Conservation (phyloP, 2,888 invertebrate species). For the Synergus japonicus region DNA sequence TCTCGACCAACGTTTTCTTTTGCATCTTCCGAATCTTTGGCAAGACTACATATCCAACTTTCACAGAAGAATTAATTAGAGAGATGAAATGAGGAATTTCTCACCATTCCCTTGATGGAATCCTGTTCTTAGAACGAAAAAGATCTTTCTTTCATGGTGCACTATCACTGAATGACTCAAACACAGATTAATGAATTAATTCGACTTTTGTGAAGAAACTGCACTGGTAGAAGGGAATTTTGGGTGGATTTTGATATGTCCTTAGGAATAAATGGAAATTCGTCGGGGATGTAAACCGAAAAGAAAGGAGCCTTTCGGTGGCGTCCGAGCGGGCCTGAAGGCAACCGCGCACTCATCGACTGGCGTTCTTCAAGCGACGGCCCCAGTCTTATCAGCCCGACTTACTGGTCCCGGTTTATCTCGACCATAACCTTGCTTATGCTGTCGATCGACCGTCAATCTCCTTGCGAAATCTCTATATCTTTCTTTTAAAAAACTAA, state of each 20-base stretch:
- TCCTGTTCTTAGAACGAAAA: neutral
- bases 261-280: neutral
- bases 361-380: conserved; percentile 29
- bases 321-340: conserved; percentile 62
- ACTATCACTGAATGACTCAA: neutral
- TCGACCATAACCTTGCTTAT: conserved; percentile 72
- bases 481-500: conserved; percentile 14
- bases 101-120: neutral
- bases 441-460: conserved; percentile 40
- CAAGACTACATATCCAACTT: neutral
- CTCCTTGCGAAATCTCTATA: conserved; percentile 32
- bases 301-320: conserved; percentile 49
- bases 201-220: neutral
- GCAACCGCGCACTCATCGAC: conserved; percentile 60
- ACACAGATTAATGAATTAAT: neutral
- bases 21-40: neutral
- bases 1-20: neutral
- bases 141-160: neutral
- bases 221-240: neutral
- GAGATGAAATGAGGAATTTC: neutral
- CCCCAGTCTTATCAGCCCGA: conserved; percentile 60
- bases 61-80: neutral
- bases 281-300: neutral
- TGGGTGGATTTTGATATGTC: neutral
- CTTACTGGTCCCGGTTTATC: conserved; percentile 68